Base-by-base conservation (phyloP, 92 coral and sea anemone species). In the Parazoanthus atlanticus region DNA sequence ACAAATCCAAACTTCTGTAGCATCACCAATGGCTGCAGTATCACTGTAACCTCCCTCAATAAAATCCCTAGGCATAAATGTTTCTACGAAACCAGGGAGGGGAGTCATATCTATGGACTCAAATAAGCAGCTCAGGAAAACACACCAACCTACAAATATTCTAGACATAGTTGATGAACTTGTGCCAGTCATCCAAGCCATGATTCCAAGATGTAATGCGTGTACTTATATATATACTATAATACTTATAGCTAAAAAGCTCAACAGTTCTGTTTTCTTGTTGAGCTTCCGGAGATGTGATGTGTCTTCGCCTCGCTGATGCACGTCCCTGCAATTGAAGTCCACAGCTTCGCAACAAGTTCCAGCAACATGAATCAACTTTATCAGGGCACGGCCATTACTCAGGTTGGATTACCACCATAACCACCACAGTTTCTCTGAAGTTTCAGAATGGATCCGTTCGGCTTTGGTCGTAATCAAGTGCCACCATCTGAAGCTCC, bases 121-220 rank as follows among this genome's bases (percentile, higher is more conserved):
- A 40, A 75, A 78, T 0, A 78, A 17, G 6, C 56, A 67, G 36
- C 58, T 38, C 47, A 90, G 47, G 61, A 90, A 90, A 26, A 85
- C 89, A 84, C 70, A 81, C 86, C 81, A 78, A 5, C 85, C 89
- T 40, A 69, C 52, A 85, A 85, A 85, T 0, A 65, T 12, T 43
- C 82, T 85, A 5, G 66, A 79, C 29, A 85, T 8, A 33, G 92
- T 78, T 15, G 67, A 67, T 49, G 64, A 9, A 71, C 87, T 85
- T 10, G 85, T 65, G 19, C 67, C 66, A 31, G 90, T 80, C 54
- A 86, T 80, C 89, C 82, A 90, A 1, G 82, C 87, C 29, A 89
- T 73, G 1, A 81, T 36, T 19, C 86, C 81, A 28, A 88, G 81
- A 29, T 88, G 74, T 2, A 81, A 11, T 4, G 75, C 65, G 54